Percentiles rank a stretch among this genome's conserved stretches.
Conservation (phyloP, 2,113 vertebrate species). For the Corythaeola cristata region DNA sequence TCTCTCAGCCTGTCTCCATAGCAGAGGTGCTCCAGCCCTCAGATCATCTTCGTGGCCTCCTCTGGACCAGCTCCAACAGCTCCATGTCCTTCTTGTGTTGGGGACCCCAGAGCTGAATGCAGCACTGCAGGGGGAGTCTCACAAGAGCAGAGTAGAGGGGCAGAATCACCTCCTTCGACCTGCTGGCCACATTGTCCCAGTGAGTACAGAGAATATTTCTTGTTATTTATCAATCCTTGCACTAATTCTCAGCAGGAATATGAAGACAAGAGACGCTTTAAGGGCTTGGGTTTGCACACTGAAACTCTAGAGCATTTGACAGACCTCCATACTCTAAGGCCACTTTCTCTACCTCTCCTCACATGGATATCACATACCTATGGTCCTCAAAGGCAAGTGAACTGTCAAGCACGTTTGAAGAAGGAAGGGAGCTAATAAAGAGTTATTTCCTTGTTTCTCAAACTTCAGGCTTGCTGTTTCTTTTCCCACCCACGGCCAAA, state of each 20-base stretch:
- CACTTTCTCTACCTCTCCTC: neutral
- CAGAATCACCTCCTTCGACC: no score
- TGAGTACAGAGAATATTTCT: neutral
- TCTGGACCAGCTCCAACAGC: no score
- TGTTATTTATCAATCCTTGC: neutral
- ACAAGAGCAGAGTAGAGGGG: no score
- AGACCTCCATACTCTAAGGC: neutral
- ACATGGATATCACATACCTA: neutral
- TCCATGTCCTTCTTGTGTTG: no score
- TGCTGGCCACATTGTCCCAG: neutral
- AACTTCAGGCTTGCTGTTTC: neutral
- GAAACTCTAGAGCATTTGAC: neutral
- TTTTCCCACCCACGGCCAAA: neutral
- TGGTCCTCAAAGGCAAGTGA: neutral
- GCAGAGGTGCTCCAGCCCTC: no score
- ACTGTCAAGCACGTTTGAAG: neutral
- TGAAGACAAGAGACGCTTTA: neutral
- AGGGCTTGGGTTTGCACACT: neutral
- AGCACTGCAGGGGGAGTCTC: no score
- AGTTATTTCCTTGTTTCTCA: neutral
- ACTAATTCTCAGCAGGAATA: neutral
- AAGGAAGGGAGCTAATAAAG: neutral
- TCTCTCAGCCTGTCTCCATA: no score
- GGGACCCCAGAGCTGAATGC: no score
- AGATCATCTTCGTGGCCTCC: no score